These are phyloP conservation scores for Buphagus erythrorhynchus DNA, from an alignment of 2,797 vertebrate species.

Conservation along the genomic window DNA sequence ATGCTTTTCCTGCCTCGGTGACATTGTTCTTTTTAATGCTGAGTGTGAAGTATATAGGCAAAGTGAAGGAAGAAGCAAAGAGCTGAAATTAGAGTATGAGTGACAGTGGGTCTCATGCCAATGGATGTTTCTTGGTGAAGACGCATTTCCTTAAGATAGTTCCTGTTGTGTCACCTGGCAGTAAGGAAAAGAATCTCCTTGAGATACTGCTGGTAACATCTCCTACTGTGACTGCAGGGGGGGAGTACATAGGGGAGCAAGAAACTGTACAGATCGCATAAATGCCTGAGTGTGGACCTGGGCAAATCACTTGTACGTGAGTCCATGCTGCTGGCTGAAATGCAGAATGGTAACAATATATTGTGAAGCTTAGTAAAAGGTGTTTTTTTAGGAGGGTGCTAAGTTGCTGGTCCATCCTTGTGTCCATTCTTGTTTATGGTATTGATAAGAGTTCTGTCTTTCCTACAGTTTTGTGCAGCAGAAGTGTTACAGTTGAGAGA, in stretches of 20 bases:
- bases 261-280: background rate
- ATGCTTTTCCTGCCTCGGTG: background rate
- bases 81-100: background rate
- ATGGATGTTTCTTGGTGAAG: background rate
- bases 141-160: background rate
- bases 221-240: background rate
- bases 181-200: background rate
- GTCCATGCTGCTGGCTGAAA: background rate
- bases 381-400: background rate
- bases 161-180: background rate
- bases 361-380: background rate
- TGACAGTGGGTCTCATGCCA: background rate
- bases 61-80: background rate
- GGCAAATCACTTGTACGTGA: fast-evolving
- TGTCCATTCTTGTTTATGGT: background rate
- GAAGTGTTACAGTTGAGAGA: background rate
- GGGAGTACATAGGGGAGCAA: background rate
- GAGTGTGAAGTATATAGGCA: background rate
- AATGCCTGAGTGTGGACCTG: background rate
- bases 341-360: background rate
- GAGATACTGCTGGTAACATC: background rate
- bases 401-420: background rate
- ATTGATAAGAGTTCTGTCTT: background rate
- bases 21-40: background rate
- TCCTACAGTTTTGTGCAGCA: background rate